A percentile compares a stretch with the other conserved stretches of the same genome.
These are phyloP conservation scores for Thymelicus sylvestris DNA, from an alignment of 2,888 invertebrate genomes.

Conservation along the genomic window DNA sequence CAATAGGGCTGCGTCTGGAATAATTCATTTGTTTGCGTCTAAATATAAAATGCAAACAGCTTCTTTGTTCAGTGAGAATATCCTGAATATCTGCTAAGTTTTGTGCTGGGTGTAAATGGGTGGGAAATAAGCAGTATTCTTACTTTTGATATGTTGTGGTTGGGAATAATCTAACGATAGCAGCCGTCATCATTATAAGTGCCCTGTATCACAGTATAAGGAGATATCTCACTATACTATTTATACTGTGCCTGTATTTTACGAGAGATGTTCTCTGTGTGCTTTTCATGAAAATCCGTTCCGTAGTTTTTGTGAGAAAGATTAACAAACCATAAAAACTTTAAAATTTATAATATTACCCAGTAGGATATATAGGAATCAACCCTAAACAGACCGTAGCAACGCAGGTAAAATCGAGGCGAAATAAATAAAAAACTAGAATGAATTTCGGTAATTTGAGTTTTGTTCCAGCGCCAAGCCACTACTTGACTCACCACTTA, in stretches of 20 bases:
- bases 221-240: too few species aligned
- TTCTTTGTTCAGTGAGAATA: slow-evolving; percentile 1
- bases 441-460: slow-evolving; percentile 21
- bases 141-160: too few species aligned
- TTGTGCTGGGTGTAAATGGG: neutral
- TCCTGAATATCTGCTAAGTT: neutral
- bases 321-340: too few species aligned
- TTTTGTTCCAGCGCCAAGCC: neutral
- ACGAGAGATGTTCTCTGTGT: too few species aligned
- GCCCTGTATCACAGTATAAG: too few species aligned
- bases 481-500: neutral
- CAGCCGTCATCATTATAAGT: too few species aligned
- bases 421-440: slow-evolving; percentile 10
- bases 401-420: slow-evolving; percentile 9
- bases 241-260: too few species aligned
- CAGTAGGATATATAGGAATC: too few species aligned
- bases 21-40: slow-evolving; percentile 7
- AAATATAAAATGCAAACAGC: slow-evolving; percentile 13
- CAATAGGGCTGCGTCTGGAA: slow-evolving; percentile 24
- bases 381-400: slow-evolving; percentile 19
- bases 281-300: too few species aligned
- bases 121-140: neutral
- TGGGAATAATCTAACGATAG: too few species aligned
- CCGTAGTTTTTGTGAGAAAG: too few species aligned
- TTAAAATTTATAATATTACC: too few species aligned